A percentile compares a stretch with the other conserved stretches of the same genome.
Conservation (phyloP, 2,888 invertebrate genomes). For the Tachina lurida region DNA sequence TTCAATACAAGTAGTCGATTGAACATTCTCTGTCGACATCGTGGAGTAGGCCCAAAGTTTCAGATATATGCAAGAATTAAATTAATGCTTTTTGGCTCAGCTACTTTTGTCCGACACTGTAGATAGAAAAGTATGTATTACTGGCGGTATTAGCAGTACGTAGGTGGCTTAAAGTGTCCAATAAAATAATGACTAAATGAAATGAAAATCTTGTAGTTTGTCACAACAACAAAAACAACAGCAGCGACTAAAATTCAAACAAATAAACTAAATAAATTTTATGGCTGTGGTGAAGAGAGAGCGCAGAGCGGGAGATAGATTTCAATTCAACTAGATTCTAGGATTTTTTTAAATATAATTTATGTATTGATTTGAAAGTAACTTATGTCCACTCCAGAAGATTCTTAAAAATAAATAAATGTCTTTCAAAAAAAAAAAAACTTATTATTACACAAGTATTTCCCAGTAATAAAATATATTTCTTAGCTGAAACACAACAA, state of each 20-base stretch:
- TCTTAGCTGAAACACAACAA: not conserved
- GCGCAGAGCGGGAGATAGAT: too few species aligned
- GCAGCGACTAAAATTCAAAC: constrained; percentile 5
- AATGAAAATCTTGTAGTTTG: constrained; percentile 68
- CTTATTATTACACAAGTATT: constrained; percentile 8
- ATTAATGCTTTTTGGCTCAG: too few species aligned
- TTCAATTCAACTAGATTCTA: not conserved
- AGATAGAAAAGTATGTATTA: not conserved
- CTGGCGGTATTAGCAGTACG: constrained; percentile 38
- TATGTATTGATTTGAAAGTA: not conserved
- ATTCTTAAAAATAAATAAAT: not conserved
- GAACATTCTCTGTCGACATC: too few species aligned
- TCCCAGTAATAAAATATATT: constrained; percentile 58
- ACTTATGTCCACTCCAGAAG: not conserved
- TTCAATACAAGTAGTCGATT: too few species aligned
- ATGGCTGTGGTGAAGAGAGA: not conserved
- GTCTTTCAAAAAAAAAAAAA: not conserved
- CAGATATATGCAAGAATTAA: too few species aligned
- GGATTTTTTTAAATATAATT: not conserved
- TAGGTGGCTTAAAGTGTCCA: constrained; percentile 71
- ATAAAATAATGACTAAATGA: constrained; percentile 72
- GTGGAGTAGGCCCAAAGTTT: too few species aligned
- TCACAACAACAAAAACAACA: constrained; percentile 37
- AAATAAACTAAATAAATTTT: not conserved
- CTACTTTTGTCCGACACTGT: too few species aligned